Evolutionary conservation across 37 sponge, comb jelly and placozoan genomes (phyloP).

Genomic region (Aphrocallistes beatrix): DNA sequence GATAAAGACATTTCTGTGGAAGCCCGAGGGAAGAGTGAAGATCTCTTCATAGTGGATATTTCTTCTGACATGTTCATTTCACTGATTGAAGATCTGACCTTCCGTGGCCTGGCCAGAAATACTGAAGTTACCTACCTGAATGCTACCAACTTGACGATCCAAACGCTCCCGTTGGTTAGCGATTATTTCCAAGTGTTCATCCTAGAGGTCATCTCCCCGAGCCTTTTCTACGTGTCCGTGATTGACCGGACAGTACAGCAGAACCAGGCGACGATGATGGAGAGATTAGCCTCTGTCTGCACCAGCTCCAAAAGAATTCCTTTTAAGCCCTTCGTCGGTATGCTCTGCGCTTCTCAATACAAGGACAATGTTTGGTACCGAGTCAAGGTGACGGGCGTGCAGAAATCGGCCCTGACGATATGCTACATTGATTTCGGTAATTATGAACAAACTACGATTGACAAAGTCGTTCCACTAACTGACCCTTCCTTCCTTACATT

Average conservation of each 20-base stretch:
- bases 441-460: neutral
- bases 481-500: slow-evolving; percentile 19
- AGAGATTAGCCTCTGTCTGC: neutral
- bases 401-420: neutral
- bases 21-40: neutral
- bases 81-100: neutral
- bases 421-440: slow-evolving; percentile 4
- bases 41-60: neutral
- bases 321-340: neutral
- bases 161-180: neutral
- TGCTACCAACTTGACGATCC: neutral
- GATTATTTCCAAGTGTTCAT: neutral
- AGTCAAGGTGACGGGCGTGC: neutral
- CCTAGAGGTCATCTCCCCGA: neutral
- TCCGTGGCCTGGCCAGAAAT: neutral
- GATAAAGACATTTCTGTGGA: neutral
- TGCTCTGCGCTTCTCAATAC: neutral
- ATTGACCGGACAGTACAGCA: neutral
- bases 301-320: neutral
- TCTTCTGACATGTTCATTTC: neutral
- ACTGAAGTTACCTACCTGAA: neutral
- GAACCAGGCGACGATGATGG: neutral
- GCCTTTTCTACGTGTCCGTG: neutral
- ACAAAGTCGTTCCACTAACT: neutral
- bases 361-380: neutral